A percentile compares a stretch with the other conserved stretches of the same genome.
These are phyloP conservation scores for Serrognathus titanus DNA, from an alignment of 2,888 invertebrate species.

Conservation along the genomic window DNA sequence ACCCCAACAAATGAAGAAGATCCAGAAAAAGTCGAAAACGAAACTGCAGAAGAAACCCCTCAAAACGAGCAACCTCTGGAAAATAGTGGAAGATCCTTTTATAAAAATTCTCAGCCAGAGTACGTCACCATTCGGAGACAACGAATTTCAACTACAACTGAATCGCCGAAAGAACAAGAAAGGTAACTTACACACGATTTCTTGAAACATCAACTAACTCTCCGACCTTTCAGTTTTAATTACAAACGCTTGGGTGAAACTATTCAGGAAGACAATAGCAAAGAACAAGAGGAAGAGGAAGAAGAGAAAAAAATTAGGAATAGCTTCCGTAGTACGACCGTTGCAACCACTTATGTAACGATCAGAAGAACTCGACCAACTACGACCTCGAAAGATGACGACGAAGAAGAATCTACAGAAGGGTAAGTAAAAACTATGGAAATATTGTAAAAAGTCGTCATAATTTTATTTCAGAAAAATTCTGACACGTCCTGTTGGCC, in stretches of 20 bases:
- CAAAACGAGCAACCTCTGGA: slow-evolving; percentile 28
- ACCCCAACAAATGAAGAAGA: slow-evolving; percentile 26
- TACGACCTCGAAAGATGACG: slow-evolving; percentile 5
- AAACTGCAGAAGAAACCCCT: slow-evolving; percentile 21
- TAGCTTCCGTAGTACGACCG: slow-evolving; percentile 5
- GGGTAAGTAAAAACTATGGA: slow-evolving; percentile 2
- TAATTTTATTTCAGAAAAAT: background rate
- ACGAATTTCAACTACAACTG: slow-evolving; percentile 50
- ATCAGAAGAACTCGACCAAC: slow-evolving; percentile 24
- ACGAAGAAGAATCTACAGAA: slow-evolving; percentile 3
- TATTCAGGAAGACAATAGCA: background rate
- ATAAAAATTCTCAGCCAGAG: slow-evolving; percentile 48
- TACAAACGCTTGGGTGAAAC: background rate
- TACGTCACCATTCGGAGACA: slow-evolving; percentile 67
- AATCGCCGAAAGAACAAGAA: slow-evolving; percentile 23
- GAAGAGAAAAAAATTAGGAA: background rate
- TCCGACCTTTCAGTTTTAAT: background rate
- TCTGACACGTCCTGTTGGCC: background rate
- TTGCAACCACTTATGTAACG: slow-evolving; percentile 20
- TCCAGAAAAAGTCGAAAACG: slow-evolving; percentile 24
- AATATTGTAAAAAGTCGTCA: background rate
- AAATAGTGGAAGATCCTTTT: slow-evolving; percentile 31
- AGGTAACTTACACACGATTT: slow-evolving; percentile 25
- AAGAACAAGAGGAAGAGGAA: slow-evolving; percentile 1
- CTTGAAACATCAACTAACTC: background rate